Evolutionary conservation across 2,797 vertebrate species (phyloP).

Genomic region (Falco columbarius): DNA sequence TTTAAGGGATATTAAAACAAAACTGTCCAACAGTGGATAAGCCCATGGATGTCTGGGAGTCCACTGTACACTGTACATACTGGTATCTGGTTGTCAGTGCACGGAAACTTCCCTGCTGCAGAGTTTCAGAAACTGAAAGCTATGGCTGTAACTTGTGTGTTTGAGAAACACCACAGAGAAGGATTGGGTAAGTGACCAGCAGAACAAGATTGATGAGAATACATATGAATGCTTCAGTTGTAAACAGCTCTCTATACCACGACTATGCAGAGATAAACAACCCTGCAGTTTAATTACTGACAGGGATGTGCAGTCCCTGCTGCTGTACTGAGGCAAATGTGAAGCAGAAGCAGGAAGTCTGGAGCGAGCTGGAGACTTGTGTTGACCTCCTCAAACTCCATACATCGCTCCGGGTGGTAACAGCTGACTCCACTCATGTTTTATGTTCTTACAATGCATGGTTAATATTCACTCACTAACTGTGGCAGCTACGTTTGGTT

Average conservation of each 20-base stretch:
- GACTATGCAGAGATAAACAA: background rate
- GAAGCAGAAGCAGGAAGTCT: background rate
- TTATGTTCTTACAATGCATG: background rate
- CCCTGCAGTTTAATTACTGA: background rate
- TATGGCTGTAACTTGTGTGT: background rate
- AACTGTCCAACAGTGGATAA: background rate
- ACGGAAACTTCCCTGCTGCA: background rate
- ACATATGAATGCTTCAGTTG: background rate
- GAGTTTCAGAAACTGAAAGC: slow-evolving; percentile 20
- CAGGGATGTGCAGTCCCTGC: background rate
- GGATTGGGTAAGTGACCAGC: background rate
- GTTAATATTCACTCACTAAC: slow-evolving; percentile 5
- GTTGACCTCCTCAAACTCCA: background rate
- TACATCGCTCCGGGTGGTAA: background rate
- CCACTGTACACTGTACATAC: background rate
- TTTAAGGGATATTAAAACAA: background rate
- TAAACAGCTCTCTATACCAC: background rate
- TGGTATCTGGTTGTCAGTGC: background rate
- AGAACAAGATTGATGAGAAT: background rate
- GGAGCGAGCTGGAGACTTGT: background rate
- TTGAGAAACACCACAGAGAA: background rate
- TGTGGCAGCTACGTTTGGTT: slow-evolving; percentile 1
- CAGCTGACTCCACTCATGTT: slow-evolving; percentile 29
- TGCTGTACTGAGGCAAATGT: background rate
- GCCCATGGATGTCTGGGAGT: background rate